phyloP scores from a whole-genome alignment of 2,113 vertebrate species.

The Scalopus aquaticus region DNA sequence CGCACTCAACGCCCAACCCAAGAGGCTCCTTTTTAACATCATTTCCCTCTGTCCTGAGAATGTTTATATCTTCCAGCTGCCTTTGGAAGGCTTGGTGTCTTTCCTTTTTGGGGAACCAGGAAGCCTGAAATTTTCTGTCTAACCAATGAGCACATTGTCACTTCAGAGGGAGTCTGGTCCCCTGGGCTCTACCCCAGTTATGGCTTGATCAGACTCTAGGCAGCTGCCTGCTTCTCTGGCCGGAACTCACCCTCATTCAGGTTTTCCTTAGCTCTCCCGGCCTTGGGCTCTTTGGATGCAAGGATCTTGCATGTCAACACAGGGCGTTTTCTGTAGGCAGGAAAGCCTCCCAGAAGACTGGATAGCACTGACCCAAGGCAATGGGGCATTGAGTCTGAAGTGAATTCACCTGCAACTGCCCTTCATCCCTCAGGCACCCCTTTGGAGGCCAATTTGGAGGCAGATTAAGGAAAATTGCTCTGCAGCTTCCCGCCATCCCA shows the following conservation, averaged over 20 bases:
- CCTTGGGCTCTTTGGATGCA: neutral
- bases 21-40: neutral
- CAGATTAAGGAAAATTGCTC: neutral
- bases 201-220: neutral
- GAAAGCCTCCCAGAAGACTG: neutral
- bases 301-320: neutral
- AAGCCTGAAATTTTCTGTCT: neutral
- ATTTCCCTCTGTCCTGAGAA: neutral
- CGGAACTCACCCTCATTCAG: neutral
- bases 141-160: neutral
- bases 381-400: neutral
- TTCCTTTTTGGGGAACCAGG: neutral
- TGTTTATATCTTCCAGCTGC: neutral
- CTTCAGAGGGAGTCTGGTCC: neutral
- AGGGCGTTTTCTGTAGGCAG: neutral
- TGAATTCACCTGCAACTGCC: neutral
- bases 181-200: neutral
- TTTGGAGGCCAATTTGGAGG: neutral
- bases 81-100: neutral
- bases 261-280: neutral
- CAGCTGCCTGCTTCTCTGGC: neutral
- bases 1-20: neutral
- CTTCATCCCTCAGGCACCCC: neutral
- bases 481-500: neutral
- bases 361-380: neutral